These are phyloP conservation scores for Luffia ferchaultella DNA, from an alignment of 2,888 invertebrate genomes.

Conservation along the genomic window DNA sequence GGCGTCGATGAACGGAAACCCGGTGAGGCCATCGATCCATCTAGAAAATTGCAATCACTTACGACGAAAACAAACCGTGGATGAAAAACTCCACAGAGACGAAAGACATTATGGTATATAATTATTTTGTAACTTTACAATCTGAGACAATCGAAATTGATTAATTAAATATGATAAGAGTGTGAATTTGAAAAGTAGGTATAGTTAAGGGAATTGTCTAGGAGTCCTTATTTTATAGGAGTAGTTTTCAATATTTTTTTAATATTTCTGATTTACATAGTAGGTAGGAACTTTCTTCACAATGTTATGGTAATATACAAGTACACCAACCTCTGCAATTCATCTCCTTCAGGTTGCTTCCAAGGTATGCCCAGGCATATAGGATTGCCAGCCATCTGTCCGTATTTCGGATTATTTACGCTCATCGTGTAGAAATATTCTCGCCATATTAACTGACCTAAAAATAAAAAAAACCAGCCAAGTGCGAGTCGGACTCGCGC, in stretches of 20 bases:
- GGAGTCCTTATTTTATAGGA: too few relatives aligned
- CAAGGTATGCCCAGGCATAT: slow-evolving; percentile 78
- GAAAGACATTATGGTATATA: too few relatives aligned
- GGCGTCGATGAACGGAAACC: slow-evolving; percentile 78
- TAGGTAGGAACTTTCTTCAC: too few relatives aligned
- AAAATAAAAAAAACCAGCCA: slow-evolving; percentile 14
- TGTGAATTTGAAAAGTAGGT: too few relatives aligned
- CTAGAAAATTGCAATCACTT: slow-evolving; percentile 22
- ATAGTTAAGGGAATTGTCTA: too few relatives aligned
- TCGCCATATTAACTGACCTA: slow-evolving; percentile 77
- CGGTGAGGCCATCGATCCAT: slow-evolving; percentile 71
- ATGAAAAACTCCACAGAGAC: not conserved
- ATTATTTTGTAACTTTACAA: too few relatives aligned
- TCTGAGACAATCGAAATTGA: too few relatives aligned
- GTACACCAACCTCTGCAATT: slow-evolving; percentile 44
- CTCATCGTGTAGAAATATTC: slow-evolving; percentile 85
- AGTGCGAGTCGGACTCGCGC: too few relatives aligned
- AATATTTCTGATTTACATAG: too few relatives aligned
- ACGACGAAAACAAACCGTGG: not conserved
- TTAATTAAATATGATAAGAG: too few relatives aligned
- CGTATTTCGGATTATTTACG: slow-evolving; percentile 73
- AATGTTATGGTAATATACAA: not conserved
- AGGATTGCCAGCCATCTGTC: slow-evolving; percentile 73
- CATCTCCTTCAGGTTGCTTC: slow-evolving; percentile 59
- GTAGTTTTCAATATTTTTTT: too few relatives aligned